Evolutionary conservation across 1,140 invertebrate species (phyloP).

Genomic region (Arion vulgaris): DNA sequence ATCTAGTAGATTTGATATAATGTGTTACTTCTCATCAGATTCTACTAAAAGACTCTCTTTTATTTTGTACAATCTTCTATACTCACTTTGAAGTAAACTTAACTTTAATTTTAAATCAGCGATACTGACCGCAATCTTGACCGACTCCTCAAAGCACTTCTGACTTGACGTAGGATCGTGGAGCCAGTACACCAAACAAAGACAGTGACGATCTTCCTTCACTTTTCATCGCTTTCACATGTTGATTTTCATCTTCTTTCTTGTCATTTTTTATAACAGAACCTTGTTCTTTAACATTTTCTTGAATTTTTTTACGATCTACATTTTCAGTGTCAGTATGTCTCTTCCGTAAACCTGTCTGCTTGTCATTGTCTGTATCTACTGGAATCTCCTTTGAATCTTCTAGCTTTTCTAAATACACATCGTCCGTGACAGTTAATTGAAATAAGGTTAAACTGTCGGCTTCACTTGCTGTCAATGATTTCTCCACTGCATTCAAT

Average conservation of each 20-base stretch:
- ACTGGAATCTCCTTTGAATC: not conserved
- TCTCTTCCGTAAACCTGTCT: not conserved
- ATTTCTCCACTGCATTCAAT: not conserved
- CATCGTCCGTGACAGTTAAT: not conserved
- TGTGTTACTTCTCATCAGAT: too few relatives aligned
- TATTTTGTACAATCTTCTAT: not conserved
- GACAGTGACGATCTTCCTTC: not conserved
- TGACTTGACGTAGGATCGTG: not conserved
- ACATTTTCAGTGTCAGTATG: not conserved
- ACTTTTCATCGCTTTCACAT: not conserved
- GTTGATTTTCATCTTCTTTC: too few relatives aligned
- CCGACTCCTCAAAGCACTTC: not conserved
- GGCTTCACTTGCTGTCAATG: not conserved
- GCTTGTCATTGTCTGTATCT: not conserved
- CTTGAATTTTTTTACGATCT: not conserved
- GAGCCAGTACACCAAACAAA: not conserved
- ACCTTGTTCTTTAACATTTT: not conserved
- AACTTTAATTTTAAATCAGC: not conserved
- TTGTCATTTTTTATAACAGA: too few relatives aligned
- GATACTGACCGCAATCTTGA: not conserved
- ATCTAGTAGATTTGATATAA: too few relatives aligned
- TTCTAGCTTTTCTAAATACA: not conserved
- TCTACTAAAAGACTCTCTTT: not conserved
- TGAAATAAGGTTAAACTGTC: not conserved
- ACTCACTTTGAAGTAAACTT: not conserved